Percentiles rank a stretch among this genome's conserved stretches.
Conservation (phyloP, 92 coral and sea anemone species). For the Meandrina meandrites region DNA sequence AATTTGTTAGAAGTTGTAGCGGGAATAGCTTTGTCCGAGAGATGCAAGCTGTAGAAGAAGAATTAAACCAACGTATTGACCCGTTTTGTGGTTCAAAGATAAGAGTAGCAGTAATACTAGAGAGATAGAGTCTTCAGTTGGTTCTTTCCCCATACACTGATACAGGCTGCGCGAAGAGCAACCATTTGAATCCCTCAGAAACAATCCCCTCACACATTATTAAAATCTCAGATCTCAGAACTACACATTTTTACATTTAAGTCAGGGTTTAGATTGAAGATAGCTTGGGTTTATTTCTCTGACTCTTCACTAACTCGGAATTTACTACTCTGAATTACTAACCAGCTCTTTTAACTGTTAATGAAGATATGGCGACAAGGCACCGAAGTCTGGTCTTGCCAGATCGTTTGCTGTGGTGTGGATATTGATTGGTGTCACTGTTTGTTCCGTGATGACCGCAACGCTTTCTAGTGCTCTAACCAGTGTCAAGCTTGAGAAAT, state of each 20-base stretch:
- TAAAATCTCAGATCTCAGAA: too few species aligned
- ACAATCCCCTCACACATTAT: neutral
- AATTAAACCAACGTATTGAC: too few species aligned
- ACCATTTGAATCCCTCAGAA: neutral
- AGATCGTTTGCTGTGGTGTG: conserved; percentile 9
- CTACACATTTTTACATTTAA: too few species aligned
- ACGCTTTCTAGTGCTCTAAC: conserved; percentile 14
- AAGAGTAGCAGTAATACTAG: too few species aligned
- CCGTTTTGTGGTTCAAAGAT: too few species aligned
- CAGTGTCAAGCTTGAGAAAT: conserved; percentile 9
- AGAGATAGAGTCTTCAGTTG: too few species aligned
- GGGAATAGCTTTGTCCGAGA: too few species aligned
- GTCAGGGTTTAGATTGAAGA: neutral
- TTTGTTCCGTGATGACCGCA: conserved; percentile 26
- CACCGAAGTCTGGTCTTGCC: conserved; percentile 13
- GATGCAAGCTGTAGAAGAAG: too few species aligned
- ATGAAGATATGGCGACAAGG: conserved; percentile 23
- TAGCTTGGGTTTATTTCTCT: neutral
- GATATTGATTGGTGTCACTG: conserved; percentile 23
- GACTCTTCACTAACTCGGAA: too few species aligned
- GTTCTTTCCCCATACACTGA: too few species aligned
- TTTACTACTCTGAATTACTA: neutral
- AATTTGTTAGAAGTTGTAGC: too few species aligned
- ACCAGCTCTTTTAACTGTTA: neutral
- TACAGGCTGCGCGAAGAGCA: too few species aligned